phyloP scores from a whole-genome alignment of 2,113 vertebrate genomes.

The Lagenorhynchus albirostris region DNA sequence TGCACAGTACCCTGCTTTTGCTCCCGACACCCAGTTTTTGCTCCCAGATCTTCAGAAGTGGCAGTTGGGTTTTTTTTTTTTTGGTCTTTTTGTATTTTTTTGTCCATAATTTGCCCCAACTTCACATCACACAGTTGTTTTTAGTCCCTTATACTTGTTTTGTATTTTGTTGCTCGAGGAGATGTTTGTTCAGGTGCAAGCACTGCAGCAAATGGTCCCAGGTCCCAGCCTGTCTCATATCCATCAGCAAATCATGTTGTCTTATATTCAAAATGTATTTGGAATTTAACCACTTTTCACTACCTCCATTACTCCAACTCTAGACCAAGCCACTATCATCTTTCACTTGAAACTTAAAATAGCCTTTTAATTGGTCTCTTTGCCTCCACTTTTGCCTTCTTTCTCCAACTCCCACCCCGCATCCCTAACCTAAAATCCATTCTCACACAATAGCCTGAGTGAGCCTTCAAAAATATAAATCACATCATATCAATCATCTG shows the following conservation, averaged over 20 bases:
- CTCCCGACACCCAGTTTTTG: too few species aligned
- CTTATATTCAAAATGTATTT: background rate
- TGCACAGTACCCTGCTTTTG: too few species aligned
- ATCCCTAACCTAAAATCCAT: background rate
- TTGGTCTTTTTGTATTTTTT: too few species aligned
- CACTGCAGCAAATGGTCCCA: too few species aligned
- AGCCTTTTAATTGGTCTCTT: background rate
- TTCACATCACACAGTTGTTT: too few species aligned
- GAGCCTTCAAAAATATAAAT: background rate
- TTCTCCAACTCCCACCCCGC: background rate
- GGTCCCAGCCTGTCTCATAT: background rate
- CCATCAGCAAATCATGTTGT: background rate
- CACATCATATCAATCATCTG: background rate
- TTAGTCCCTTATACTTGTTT: too few species aligned
- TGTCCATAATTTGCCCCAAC: too few species aligned
- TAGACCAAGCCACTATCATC: background rate
- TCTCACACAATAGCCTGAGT: background rate
- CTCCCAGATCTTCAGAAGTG: too few species aligned
- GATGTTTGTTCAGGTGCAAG: too few species aligned
- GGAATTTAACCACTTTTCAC: background rate
- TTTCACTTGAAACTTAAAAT: background rate
- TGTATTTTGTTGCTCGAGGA: too few species aligned
- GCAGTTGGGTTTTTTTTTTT: too few species aligned
- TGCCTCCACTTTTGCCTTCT: background rate
- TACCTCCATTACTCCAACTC: background rate